Evolutionary conservation across 2,113 vertebrate species (phyloP), one percentile per base, ranked within the genome.

Genomic region (Caloenas nicobarica): DNA sequence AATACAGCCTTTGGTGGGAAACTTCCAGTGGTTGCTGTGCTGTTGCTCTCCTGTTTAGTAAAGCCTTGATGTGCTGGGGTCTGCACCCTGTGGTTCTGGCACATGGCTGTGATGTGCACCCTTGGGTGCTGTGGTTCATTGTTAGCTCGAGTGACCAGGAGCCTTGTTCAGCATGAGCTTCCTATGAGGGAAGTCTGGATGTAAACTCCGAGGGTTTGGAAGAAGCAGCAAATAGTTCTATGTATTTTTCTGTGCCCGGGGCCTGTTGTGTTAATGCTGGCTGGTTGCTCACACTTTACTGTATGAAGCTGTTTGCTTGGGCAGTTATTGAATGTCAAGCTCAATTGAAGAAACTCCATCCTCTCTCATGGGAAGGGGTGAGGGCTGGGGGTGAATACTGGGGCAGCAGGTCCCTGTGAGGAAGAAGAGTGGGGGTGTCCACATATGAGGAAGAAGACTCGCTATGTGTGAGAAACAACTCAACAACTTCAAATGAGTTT

Each of bases 71-170:
- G 0, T 21, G 17, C 8, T 60, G 81, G 17, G 25, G 2, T 26
- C 42, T 46, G 72, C 22, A 7, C n/a, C 17, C 29, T 16, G 21
- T 7, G 38, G 13, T 19, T 34, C 50, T 65, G 25, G 40, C 9
- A 17, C 0, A 0, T 15, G 25, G 38, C 46, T 54, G 54, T 13
- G 33, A 2, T 46, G 5, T 7, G 9, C 31, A 9, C 11, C 54
- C 51, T 33, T 10, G 40, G 40, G 83, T 83, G 61, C 34, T 70
- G 28, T 33, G 34, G 11, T 34, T 56, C 1, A 0, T 5, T 10
- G 14, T 7, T 10, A 10, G 5, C 33, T 57, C 33, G n/a, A 9
- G 12, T 54, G 58, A 6, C 0, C 14, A 40, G 26, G 21, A 62
- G 2, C 1, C 9, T 38, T 78, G 19, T 26, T 70, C 13, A 48